Conservation (phyloP, 1,140 invertebrate genomes). For the Ceratina calcarata region DNA sequence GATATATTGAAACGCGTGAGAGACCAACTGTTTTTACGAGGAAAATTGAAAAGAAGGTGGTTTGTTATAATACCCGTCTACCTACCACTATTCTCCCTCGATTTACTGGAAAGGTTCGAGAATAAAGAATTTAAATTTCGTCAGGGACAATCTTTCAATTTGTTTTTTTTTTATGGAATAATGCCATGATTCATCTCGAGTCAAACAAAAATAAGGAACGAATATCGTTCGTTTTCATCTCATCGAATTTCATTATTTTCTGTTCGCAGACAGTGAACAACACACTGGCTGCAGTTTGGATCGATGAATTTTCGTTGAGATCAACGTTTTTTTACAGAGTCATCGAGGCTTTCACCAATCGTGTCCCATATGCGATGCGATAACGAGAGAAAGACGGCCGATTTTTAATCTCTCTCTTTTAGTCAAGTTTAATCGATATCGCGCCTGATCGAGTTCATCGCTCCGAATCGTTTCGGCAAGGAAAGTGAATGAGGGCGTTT, state of each 20-base stretch:
- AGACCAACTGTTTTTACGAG: constrained; percentile 76
- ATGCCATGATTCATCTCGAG: constrained; percentile 43
- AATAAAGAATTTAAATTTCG: constrained; percentile 77
- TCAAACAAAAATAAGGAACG: constrained; percentile 18
- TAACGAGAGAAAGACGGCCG: no score
- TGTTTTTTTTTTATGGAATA: constrained; percentile 48
- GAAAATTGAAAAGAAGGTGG: constrained; percentile 71
- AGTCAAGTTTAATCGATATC: not conserved
- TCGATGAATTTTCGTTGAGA: not conserved
- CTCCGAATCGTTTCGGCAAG: constrained; percentile 24
- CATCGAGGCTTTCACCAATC: not conserved
- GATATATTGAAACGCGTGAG: constrained; percentile 70
- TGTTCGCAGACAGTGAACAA: no score
- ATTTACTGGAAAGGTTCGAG: constrained; percentile 80
- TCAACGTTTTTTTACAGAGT: constrained; percentile 5
- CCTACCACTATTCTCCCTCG: constrained; percentile 80
- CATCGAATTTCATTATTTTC: no score
- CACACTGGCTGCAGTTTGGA: no score
- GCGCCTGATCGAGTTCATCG: constrained; percentile 14
- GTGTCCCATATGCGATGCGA: no score
- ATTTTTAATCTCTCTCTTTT: constrained; percentile 8
- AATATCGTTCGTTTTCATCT: not conserved
- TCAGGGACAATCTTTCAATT: constrained; percentile 60
- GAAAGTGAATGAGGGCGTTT: constrained; percentile 57
- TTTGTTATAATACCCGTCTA: constrained; percentile 77